Percentiles rank a stretch among this genome's conserved stretches.
phyloP scores from a whole-genome alignment of 2,888 invertebrate species.

The Ochropacha duplaris region DNA sequence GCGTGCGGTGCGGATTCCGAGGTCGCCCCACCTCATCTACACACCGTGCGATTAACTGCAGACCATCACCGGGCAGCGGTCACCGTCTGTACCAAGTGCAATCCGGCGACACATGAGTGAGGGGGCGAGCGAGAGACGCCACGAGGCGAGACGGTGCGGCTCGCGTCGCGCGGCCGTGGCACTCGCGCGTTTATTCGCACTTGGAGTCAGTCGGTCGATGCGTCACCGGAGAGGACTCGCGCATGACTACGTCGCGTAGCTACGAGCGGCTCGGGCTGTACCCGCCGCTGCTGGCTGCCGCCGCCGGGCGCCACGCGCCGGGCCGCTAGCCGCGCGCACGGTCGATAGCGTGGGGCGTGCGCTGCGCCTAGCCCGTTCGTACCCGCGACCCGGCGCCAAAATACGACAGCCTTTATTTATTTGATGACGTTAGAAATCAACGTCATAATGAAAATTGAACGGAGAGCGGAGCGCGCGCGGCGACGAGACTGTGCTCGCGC shows the following conservation, averaged over 20 bases:
- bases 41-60: not conserved
- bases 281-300: slow-evolving; percentile 6
- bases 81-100: slow-evolving; percentile 17
- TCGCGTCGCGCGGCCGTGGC: slow-evolving; percentile 70
- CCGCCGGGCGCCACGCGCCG: slow-evolving; percentile 48
- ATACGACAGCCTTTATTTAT: slow-evolving; percentile 55
- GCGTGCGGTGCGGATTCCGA: not conserved
- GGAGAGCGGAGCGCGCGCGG: slow-evolving; percentile 22
- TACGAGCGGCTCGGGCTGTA: slow-evolving; percentile 39
- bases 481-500: slow-evolving; percentile 13
- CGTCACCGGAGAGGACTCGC: slow-evolving; percentile 52
- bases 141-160: slow-evolving; percentile 43
- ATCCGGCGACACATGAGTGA: slow-evolving; percentile 51
- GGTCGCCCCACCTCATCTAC: not conserved
- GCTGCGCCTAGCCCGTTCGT: slow-evolving; percentile 39
- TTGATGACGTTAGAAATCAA: slow-evolving; percentile 59
- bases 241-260: slow-evolving; percentile 63
- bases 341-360: slow-evolving; percentile 52
- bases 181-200: slow-evolving; percentile 66
- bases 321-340: slow-evolving; percentile 32
- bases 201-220: slow-evolving; percentile 59
- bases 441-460: slow-evolving; percentile 50
- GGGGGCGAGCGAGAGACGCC: slow-evolving; percentile 37
- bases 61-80: not conserved
- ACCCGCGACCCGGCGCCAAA: slow-evolving; percentile 36